phyloP scores from a whole-genome alignment of 2,797 vertebrate species.

The Alectoris magna region DNA sequence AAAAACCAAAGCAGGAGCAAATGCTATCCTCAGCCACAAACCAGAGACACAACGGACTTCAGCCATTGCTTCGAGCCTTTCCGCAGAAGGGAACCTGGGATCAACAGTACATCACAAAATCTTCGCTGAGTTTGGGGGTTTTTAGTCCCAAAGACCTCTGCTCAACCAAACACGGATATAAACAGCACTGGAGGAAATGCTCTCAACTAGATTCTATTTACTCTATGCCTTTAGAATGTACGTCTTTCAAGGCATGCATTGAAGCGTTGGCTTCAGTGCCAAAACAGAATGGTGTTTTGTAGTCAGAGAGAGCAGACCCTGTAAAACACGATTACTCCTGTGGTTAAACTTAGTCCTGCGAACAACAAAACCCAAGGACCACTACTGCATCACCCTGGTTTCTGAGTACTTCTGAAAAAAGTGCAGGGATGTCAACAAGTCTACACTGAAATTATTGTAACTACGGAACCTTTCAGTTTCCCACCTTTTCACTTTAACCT shows the following conservation, averaged over 20 bases:
- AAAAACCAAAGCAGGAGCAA: fast-evolving
- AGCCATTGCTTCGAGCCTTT: not conserved
- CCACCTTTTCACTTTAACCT: not conserved
- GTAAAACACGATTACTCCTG: constrained; percentile 51
- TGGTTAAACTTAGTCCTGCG: constrained; percentile 33
- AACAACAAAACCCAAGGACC: not conserved
- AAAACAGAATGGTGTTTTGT: constrained; percentile 63
- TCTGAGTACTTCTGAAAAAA: not conserved
- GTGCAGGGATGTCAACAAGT: not conserved
- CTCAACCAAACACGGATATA: not conserved
- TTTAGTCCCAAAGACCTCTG: not conserved
- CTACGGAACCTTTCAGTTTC: not conserved
- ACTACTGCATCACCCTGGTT: not conserved
- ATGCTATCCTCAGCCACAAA: not conserved
- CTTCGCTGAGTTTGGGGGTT: not conserved
- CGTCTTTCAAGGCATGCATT: not conserved
- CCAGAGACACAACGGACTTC: not conserved
- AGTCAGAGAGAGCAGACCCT: constrained; percentile 53
- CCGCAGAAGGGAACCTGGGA: not conserved
- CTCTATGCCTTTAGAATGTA: constrained; percentile 20
- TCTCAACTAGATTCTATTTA: constrained; percentile 23
- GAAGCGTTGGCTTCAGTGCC: constrained; percentile 38
- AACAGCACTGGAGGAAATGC: constrained; percentile 32
- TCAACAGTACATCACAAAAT: not conserved
- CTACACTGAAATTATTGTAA: not conserved